A percentile compares a stretch with the other conserved stretches of the same genome.
phyloP scores from a whole-genome alignment of 1,140 invertebrate species.

The Drosophila melanica region DNA sequence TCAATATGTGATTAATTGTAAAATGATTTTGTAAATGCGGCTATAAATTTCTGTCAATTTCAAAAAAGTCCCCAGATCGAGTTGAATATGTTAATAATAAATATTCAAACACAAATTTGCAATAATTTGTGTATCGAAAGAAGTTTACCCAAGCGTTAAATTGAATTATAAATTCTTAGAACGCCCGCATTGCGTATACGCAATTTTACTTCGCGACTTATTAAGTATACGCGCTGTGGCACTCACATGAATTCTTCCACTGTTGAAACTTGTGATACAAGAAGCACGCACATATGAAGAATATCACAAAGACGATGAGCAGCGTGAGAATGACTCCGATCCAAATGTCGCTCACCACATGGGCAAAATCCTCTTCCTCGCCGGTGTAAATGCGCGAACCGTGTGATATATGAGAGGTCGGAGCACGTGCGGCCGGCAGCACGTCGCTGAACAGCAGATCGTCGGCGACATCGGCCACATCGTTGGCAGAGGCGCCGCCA shows the following conservation, averaged over 20 bases:
- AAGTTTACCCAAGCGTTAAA: not conserved
- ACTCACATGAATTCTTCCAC: constrained; percentile 88
- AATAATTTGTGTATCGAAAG: not conserved
- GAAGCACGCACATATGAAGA: constrained; percentile 87
- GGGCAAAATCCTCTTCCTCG: constrained; percentile 77
- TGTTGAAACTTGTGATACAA: constrained; percentile 88
- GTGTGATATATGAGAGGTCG: constrained; percentile 57
- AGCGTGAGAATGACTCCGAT: constrained; percentile 87
- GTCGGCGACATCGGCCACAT: constrained; percentile 62
- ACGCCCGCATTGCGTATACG: constrained; percentile 18
- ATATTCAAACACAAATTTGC: not conserved
- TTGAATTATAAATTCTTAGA: too few species aligned
- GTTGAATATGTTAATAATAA: not conserved
- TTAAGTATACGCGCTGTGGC: constrained; percentile 51
- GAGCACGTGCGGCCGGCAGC: constrained; percentile 56
- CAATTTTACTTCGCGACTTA: constrained; percentile 15
- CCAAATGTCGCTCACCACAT: constrained; percentile 86
- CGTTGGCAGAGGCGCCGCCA: constrained; percentile 57
- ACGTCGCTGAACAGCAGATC: constrained; percentile 63
- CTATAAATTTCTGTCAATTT: not conserved
- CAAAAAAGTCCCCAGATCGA: not conserved
- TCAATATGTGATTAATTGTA: not conserved
- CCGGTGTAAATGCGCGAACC: constrained; percentile 65
- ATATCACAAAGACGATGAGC: constrained; percentile 86
- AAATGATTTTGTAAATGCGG: not conserved